Conservation (phyloP, 2,888 invertebrate species). For the Boloria selene region DNA sequence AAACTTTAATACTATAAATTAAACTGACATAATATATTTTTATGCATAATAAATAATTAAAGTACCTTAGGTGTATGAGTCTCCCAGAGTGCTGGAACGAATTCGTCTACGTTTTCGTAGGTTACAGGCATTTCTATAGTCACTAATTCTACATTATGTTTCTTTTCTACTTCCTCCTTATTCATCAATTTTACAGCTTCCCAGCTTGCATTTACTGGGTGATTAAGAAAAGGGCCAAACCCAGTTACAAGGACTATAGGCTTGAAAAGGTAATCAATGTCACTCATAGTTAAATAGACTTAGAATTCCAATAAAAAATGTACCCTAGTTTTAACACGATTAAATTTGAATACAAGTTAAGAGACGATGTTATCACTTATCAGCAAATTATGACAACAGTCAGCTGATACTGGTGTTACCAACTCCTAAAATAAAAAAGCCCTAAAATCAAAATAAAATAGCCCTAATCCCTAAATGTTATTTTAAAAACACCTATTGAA, state of each 20-base stretch:
- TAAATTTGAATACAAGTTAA: slow-evolving; percentile 1
- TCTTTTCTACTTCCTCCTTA: slow-evolving; percentile 75
- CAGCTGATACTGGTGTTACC: no score
- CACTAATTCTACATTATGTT: slow-evolving; percentile 78
- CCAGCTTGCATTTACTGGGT: slow-evolving; percentile 91
- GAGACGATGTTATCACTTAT: slow-evolving; percentile 1
- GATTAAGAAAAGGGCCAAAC: slow-evolving; percentile 89
- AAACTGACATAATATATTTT: not conserved
- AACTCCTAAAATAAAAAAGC: no score
- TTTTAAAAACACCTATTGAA: no score
- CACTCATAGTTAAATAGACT: slow-evolving; percentile 48
- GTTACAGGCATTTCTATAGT: slow-evolving; percentile 86
- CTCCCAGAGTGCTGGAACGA: slow-evolving; percentile 86
- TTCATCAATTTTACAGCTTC: slow-evolving; percentile 87
- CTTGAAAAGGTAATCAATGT: slow-evolving; percentile 57
- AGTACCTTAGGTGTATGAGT: slow-evolving; percentile 86
- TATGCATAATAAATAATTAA: slow-evolving; percentile 4
- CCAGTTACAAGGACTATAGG: slow-evolving; percentile 85
- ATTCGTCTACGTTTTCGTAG: slow-evolving; percentile 85
- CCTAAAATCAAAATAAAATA: no score
- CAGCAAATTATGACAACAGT: slow-evolving; percentile 41
- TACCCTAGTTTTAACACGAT: not conserved
- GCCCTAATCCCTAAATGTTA: no score
- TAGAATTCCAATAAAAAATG: not conserved
- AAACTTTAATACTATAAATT: not conserved